Base-by-base conservation (phyloP, 1,140 invertebrate species). In the Pseudomyrmex gracilis region DNA sequence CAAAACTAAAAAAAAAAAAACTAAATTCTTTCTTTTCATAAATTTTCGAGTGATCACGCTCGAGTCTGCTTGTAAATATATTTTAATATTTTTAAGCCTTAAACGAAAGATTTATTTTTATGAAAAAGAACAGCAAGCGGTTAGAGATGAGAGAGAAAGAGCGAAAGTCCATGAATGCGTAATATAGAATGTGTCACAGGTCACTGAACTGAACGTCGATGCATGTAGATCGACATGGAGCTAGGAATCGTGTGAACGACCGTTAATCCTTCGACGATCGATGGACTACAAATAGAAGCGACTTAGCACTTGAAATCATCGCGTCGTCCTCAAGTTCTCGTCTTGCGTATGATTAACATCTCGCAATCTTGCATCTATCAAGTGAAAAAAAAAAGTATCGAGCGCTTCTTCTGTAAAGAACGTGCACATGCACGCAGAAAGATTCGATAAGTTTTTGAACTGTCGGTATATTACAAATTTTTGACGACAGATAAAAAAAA, bases 291-390 rank as follows among this genome's bases (percentile, higher is more conserved):
- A 58, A 15, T 70, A 12, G 55, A 80, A 58, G 53, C 10, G 53
- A 80, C 53, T 80, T 68, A 70, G 68, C 20, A 78, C 49, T 78
- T 15, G 22, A 47, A 70, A 58, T 80, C 43, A 70, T 80, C 43
- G 22, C 64, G 17, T 45, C 13, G 12, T 34, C n/a, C 47, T 13
- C 17, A 49, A 64, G 45, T 57, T 58, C 53, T 20, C 5, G 10
- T 58, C 22, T 78, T 43, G n/a, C n/a, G 24, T 51, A 66, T 9
- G 47, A 47, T 64, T 64, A 53, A 17, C 34, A 43, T 22, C 20
- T 58, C 15, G 47, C 47, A 76, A 76, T 76, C 17, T 64, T 47
- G 47, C 47, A n/a, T n/a, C n/a, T n/a, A n/a, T n/a, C n/a, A 13
- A 77, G 61, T 55, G 34, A n/a, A 45, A 67, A 22, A 67, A 22